Evolutionary conservation across 2,113 vertebrate genomes (phyloP).

Genomic region (Uropsilus gracilis): DNA sequence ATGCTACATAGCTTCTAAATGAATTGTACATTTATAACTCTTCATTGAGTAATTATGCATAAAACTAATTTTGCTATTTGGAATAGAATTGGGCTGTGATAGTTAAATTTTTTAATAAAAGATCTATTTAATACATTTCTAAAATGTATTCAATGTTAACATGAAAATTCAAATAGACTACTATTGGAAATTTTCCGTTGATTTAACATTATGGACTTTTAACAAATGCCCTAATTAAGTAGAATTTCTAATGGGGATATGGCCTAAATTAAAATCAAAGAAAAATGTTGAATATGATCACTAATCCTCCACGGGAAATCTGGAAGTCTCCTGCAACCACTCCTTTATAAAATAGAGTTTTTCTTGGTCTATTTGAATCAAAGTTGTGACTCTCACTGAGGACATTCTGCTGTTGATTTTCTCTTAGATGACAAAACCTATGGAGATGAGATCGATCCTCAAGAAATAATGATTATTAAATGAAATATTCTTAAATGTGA

Average conservation of each 20-base stretch:
- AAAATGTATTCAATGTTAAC: constrained; percentile 46
- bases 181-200: constrained; percentile 68
- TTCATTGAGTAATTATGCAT: constrained; percentile 13
- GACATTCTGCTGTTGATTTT: neutral
- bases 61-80: constrained; percentile 4
- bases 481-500: constrained; percentile 17
- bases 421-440: neutral
- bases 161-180: constrained; percentile 64
- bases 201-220: constrained; percentile 68
- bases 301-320: constrained; percentile 13
- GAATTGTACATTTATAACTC: neutral
- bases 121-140: constrained; percentile 39
- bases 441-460: neutral
- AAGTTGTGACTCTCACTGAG: neutral
- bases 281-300: constrained; percentile 5
- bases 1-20: constrained; percentile 8
- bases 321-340: neutral
- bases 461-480: neutral
- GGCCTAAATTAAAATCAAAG: constrained; percentile 74
- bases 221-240: constrained; percentile 78
- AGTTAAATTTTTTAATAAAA: constrained; percentile 61
- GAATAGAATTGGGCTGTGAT: constrained; percentile 44
- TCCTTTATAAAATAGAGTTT: constrained; percentile 23
- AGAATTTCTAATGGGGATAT: constrained; percentile 68
- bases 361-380: neutral